A percentile compares a stretch with the other conserved stretches of the same genome.
These are phyloP conservation scores for Platypus cylindrus DNA, from an alignment of 2,888 invertebrate species.

Conservation along the genomic window DNA sequence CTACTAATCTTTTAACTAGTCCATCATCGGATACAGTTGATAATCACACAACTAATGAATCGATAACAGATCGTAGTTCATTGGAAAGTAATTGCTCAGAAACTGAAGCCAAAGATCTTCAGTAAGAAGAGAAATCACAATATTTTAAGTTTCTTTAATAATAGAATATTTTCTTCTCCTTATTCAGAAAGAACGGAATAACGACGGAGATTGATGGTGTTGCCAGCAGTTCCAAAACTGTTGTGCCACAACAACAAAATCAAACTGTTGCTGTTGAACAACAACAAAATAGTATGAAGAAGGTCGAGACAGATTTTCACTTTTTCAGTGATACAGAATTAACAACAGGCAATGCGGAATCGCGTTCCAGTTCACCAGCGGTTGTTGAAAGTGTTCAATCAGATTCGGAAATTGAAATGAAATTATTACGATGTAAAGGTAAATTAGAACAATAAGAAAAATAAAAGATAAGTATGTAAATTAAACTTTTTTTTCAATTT, in stretches of 20 bases:
- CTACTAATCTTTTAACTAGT: slow-evolving; percentile 40
- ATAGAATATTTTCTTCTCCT: no score
- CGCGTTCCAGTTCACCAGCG: slow-evolving; percentile 65
- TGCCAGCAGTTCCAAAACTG: no score
- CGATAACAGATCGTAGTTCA: slow-evolving; percentile 33
- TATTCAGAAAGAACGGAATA: neutral
- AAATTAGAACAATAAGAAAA: no score
- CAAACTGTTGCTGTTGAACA: slow-evolving; percentile 11
- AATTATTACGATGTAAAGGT: slow-evolving; percentile 34
- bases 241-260: no score
- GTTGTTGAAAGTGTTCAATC: slow-evolving; percentile 51
- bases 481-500: no score
- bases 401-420: slow-evolving; percentile 85
- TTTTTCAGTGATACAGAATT: slow-evolving; percentile 92
- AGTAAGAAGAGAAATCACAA: no score
- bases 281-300: slow-evolving; percentile 25
- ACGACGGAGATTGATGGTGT: neutral
- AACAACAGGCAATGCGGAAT: slow-evolving; percentile 49
- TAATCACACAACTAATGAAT: slow-evolving; percentile 26
- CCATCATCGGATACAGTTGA: slow-evolving; percentile 35
- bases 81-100: slow-evolving; percentile 33
- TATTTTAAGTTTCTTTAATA: slow-evolving; percentile 1
- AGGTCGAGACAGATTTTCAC: slow-evolving; percentile 57
- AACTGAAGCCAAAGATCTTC: slow-evolving; percentile 32
- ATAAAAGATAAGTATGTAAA: no score